Base-by-base conservation (phyloP, 2,888 invertebrate genomes). In the Brachypterus glaber region DNA sequence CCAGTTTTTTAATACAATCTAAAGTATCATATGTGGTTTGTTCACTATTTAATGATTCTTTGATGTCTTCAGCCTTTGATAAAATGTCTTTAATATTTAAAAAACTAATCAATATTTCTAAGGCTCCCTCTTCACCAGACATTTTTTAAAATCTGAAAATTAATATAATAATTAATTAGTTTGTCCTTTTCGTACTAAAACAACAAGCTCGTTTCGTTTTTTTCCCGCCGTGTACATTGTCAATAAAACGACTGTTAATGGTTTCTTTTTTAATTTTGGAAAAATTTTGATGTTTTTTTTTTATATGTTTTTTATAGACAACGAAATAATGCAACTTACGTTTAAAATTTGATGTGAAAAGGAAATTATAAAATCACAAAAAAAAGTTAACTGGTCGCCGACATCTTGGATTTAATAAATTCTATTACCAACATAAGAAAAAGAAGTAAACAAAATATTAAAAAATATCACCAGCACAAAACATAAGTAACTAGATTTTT, bases 1-100 rank as follows among this genome's bases (percentile, higher is more conserved):
- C 40, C 17, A 48, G 13, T n/a, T 14, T 37, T 44, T 51, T 49
- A 3, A 49, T 48, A 26, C 40, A 35, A 18, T 48, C 39, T 3
- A 49, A 36, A 21, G 48, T 26, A 9, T 40, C 39, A n/a, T 43
- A 30, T 3, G 40, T 15, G 26, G 37, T 39, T n/a, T 29, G 8
- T 15, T 34, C 32, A 36, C 46, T 24, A 14, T 44, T 36, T n/a
- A 41, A 34, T 30, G 25, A 38, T 14, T 40, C 33, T 35, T 44
- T 25, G 14, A 51, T 25, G 29, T 43, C 37, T 15, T 44, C 32
- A 4, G 46, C 39, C 13, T 40, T 43, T 18, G 44, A 30, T 11
- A 49, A 27, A 7, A 46, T 26, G 25, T 39, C 40, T 39, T 33
- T 43, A 18, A 48, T 40, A 18, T 47, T 40, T 13, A 41, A 38